Conservation (phyloP, 2,888 invertebrate species). For the Hedychridium roseum region DNA sequence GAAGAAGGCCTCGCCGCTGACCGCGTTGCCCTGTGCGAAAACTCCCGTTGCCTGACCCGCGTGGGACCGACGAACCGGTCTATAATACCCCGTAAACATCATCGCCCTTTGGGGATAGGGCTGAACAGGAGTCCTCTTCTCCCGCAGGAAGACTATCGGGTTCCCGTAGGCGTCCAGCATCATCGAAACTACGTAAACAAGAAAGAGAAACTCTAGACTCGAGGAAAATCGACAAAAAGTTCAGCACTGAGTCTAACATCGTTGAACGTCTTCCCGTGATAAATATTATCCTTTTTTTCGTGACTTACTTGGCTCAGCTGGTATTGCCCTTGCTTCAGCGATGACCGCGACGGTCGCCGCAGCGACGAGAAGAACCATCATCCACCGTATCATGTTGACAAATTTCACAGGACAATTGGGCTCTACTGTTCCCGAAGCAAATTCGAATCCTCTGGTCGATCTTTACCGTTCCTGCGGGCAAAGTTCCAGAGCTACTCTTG, state of each 20-base stretch:
- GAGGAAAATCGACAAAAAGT: too few relatives aligned
- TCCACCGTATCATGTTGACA: constrained; percentile 34
- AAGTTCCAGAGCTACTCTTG: too few relatives aligned
- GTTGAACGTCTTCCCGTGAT: too few relatives aligned
- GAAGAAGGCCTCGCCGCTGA: constrained; percentile 52
- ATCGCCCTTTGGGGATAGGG: constrained; percentile 52
- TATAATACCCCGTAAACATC: constrained; percentile 58
- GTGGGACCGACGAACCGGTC: constrained; percentile 45
- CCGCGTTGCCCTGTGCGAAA: constrained; percentile 56
- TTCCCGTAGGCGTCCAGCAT: constrained; percentile 42
- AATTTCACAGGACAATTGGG: too few relatives aligned
- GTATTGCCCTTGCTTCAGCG: constrained; percentile 40
- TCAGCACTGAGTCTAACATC: background rate
- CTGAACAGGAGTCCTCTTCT: constrained; percentile 39
- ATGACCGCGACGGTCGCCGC: constrained; percentile 65
- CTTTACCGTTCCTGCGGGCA: too few relatives aligned
- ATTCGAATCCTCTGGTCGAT: background rate
- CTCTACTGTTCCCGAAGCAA: too few relatives aligned
- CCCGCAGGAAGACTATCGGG: constrained; percentile 41
- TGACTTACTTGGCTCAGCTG: constrained; percentile 43
- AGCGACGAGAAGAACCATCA: constrained; percentile 53
- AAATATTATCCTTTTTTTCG: too few relatives aligned
- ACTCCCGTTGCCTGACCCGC: constrained; percentile 49
- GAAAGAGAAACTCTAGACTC: background rate
- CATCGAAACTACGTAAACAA: constrained; percentile 35